Base-by-base conservation (phyloP, 2,113 vertebrate genomes). In the Jaculus jaculus region DNA sequence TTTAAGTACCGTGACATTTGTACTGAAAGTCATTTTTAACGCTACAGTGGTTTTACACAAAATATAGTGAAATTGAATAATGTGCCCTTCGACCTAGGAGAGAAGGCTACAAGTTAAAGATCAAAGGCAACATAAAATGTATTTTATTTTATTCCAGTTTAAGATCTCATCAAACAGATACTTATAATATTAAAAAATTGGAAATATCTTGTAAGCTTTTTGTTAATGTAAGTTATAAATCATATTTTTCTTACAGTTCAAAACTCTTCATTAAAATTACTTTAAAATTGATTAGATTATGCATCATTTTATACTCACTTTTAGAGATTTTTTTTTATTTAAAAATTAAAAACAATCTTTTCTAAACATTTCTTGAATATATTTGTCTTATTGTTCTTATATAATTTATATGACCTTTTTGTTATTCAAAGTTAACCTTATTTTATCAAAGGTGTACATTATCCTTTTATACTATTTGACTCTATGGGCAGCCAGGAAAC, bases 1-100 rank as follows among this genome's bases (percentile, higher is more conserved):
- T 98, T 98, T 98, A 98, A 98, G 98, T 98, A 98, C 98, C 97
- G 95, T 98, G 98, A 98, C 98, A 98, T 98, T 98, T 98, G 98
- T 98, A 98, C 98, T 98, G 98, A 98, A 98, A 98, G 98, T 98
- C 98, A 98, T 98, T 98, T 98, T 98, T 97, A 98, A 98, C 98
- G 98, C 98, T 98, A 98, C 98, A 98, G 96, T 98, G 98, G 92
- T 98, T 98, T 98, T 98, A 98, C 98, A 98, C 98, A 98, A 98
- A 98, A 98, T 98, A 98, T 96, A 97, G 97, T 98, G 98, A 98
- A 98, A 98, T 98, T 98, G 98, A 98, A 98, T 98, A 98, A 98
- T 98, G 97, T 97, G 96, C 96, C 97, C 98, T 98, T 97, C 98
- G 98, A 98, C 98, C 98, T 97, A 97, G 96, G 95, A 98, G 98